Evolutionary conservation across 2,797 vertebrate genomes (phyloP).

Genomic region (Novumbra hubbsi): DNA sequence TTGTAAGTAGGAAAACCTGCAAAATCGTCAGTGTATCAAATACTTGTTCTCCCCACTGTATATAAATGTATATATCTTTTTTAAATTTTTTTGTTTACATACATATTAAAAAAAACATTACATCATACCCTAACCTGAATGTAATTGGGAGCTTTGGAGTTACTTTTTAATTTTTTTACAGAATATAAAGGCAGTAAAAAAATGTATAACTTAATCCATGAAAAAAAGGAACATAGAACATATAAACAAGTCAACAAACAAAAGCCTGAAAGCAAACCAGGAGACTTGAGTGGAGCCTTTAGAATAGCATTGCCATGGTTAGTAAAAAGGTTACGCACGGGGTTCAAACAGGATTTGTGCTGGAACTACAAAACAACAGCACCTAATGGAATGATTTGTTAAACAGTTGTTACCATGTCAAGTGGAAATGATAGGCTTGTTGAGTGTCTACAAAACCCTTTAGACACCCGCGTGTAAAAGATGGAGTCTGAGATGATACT

Average conservation of each 20-base stretch:
- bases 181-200: constrained; percentile 15
- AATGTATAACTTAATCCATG: constrained; percentile 26
- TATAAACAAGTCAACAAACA: constrained; percentile 41
- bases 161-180: no score
- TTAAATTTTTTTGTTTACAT: no score
- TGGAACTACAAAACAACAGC: neutral
- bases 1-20: no score
- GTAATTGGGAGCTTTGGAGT: neutral
- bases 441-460: constrained; percentile 13
- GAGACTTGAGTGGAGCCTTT: constrained; percentile 30
- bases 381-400: neutral
- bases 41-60: no score
- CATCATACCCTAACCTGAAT: neutral
- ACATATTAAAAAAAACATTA: neutral
- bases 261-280: constrained; percentile 59
- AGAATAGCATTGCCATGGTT: constrained; percentile 31
- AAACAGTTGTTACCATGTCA: neutral
- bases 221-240: constrained; percentile 29
- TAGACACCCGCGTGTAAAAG: constrained; percentile 8
- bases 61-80: neutral
- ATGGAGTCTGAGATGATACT: constrained; percentile 1
- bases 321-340: constrained; percentile 35
- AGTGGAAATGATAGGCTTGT: neutral
- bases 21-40: no score
- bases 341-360: constrained; percentile 25